These are phyloP conservation scores for Drosophila colorata DNA, from an alignment of 2,888 invertebrate species.

Conservation along the genomic window DNA sequence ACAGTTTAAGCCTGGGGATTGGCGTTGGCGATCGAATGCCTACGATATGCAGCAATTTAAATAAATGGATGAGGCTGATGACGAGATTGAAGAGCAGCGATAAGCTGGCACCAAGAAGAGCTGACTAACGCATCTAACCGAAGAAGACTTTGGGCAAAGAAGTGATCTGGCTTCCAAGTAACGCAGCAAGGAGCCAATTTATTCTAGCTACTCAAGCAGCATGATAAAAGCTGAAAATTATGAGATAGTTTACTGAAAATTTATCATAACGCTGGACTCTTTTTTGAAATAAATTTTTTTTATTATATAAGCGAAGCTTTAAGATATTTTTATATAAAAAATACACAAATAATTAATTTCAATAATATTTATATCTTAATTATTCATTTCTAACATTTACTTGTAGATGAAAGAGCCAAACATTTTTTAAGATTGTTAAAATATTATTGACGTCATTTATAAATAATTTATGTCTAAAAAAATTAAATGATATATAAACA, in stretches of 20 bases:
- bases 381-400: no score
- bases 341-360: neutral
- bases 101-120: slow-evolving; percentile 28
- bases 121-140: slow-evolving; percentile 23
- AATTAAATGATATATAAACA: no score
- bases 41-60: slow-evolving; percentile 56
- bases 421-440: no score
- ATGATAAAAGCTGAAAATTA: slow-evolving; percentile 3
- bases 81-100: slow-evolving; percentile 41
- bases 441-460: no score
- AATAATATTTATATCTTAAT: neutral
- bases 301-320: no score
- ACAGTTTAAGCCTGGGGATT: slow-evolving; percentile 30
- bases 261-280: neutral
- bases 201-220: slow-evolving; percentile 26
- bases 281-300: neutral
- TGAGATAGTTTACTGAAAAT: slow-evolving; percentile 3
- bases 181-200: slow-evolving; percentile 45
- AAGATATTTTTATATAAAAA: no score
- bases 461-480: no score
- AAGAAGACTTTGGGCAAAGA: neutral
- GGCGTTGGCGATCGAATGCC: slow-evolving; percentile 46
- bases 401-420: no score
- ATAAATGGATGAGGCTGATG: slow-evolving; percentile 45
- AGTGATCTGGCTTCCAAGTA: slow-evolving; percentile 9